Evolutionary conservation across 2,797 vertebrate genomes (phyloP).

Genomic region (Vireo griseus): DNA sequence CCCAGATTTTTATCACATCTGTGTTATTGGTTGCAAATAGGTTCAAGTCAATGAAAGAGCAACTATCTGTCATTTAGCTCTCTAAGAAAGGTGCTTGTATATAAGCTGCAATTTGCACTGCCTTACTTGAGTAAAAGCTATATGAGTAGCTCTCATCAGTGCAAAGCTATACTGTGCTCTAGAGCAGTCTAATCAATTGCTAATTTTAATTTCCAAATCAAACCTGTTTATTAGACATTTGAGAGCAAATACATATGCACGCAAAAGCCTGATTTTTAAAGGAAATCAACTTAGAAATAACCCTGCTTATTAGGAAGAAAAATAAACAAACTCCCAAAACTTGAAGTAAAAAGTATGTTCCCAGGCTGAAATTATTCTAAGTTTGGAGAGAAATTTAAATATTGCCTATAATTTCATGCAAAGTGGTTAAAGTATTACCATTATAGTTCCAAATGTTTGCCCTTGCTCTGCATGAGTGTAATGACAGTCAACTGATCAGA

Average conservation of each 20-base stretch:
- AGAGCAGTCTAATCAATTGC: neutral
- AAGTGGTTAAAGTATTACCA: neutral
- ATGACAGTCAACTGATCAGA: slow-evolving; percentile 2
- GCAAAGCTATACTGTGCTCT: neutral
- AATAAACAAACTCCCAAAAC: neutral
- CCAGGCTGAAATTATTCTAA: neutral
- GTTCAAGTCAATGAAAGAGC: neutral
- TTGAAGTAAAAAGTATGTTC: neutral
- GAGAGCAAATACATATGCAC: neutral
- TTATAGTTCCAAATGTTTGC: neutral
- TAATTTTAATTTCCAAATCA: neutral
- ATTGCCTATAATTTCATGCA: neutral
- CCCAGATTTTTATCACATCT: neutral
- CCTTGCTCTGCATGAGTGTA: neutral
- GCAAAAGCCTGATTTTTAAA: neutral
- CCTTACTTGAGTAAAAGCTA: neutral
- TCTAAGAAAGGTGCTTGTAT: neutral
- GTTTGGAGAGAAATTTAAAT: neutral
- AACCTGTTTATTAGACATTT: neutral
- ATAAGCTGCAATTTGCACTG: neutral
- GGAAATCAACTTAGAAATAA: neutral
- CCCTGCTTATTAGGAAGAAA: neutral
- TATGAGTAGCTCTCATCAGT: neutral
- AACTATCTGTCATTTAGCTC: neutral
- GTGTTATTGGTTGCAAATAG: neutral